phyloP scores from a whole-genome alignment of 1,140 invertebrate genomes.

The Cydia fagiglandana region DNA sequence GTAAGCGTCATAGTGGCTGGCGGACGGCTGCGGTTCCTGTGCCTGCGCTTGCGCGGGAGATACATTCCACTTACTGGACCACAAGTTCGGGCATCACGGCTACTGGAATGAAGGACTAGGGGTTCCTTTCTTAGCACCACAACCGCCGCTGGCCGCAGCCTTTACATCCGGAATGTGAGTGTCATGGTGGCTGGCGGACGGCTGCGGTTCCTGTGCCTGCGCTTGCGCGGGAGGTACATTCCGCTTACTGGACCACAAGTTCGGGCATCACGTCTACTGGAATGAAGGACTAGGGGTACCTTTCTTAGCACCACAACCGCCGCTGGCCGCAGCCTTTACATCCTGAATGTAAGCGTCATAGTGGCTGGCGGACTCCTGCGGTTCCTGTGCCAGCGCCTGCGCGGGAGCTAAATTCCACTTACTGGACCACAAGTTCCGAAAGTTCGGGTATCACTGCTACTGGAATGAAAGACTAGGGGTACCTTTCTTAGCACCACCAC shows the following conservation, averaged over 20 bases:
- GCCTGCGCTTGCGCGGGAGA: no score
- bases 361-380: slow-evolving; percentile 64
- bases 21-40: no score
- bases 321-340: slow-evolving; percentile 58
- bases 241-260: slow-evolving; percentile 42
- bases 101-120: slow-evolving; percentile 39
- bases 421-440: no score
- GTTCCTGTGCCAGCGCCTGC: no score
- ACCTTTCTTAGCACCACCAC: no score
- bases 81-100: no score
- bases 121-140: no score
- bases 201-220: slow-evolving; percentile 46
- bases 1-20: no score
- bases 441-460: no score
- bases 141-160: slow-evolving; percentile 55
- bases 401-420: no score
- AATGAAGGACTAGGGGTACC: slow-evolving; percentile 39
- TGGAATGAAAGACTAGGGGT: no score
- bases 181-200: slow-evolving; percentile 69
- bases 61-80: no score
- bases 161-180: slow-evolving; percentile 74
- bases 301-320: slow-evolving; percentile 39
- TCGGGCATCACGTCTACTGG: slow-evolving; percentile 34
- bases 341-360: slow-evolving; percentile 74
- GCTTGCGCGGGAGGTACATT: slow-evolving; percentile 45